Evolutionary conservation across 2,888 invertebrate genomes (phyloP).

Genomic region (Heliconius cydno): DNA sequence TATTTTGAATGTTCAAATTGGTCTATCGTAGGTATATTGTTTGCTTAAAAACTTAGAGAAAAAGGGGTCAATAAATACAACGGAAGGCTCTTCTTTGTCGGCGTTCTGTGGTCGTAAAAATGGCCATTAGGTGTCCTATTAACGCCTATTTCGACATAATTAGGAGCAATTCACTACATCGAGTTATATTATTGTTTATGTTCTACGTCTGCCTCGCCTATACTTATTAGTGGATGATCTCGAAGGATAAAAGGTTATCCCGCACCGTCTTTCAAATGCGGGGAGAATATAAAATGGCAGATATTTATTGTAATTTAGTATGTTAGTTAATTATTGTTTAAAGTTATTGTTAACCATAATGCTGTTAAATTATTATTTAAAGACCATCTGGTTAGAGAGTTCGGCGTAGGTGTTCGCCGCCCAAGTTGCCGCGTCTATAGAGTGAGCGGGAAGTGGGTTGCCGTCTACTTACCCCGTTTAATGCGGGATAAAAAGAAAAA

Average conservation of each 20-base stretch:
- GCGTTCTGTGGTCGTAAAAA: slow-evolving; percentile 71
- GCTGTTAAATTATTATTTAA: background rate
- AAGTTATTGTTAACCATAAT: background rate
- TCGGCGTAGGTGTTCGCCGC: slow-evolving; percentile 9
- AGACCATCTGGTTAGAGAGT: background rate
- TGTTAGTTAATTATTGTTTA: background rate
- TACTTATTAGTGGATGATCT: slow-evolving; percentile 30
- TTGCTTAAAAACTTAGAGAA: slow-evolving; percentile 79
- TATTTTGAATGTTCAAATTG: slow-evolving; percentile 61
- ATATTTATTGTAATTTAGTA: background rate
- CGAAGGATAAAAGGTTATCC: slow-evolving; percentile 24
- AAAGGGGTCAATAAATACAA: slow-evolving; percentile 75
- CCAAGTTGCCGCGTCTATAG: background rate
- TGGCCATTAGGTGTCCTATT: slow-evolving; percentile 79
- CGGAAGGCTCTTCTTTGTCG: slow-evolving; percentile 79
- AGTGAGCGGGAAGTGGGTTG: background rate
- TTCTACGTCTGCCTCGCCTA: slow-evolving; percentile 46
- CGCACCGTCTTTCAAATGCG: background rate
- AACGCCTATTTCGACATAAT: slow-evolving; percentile 83
- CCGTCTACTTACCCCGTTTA: no score
- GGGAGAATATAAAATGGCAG: background rate
- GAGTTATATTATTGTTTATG: slow-evolving; percentile 75
- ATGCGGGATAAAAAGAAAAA: no score
- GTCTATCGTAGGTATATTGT: slow-evolving; percentile 60
- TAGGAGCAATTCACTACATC: slow-evolving; percentile 73